phyloP scores from a whole-genome alignment of 2,888 invertebrate species.

The Callyntrura sp. region DNA sequence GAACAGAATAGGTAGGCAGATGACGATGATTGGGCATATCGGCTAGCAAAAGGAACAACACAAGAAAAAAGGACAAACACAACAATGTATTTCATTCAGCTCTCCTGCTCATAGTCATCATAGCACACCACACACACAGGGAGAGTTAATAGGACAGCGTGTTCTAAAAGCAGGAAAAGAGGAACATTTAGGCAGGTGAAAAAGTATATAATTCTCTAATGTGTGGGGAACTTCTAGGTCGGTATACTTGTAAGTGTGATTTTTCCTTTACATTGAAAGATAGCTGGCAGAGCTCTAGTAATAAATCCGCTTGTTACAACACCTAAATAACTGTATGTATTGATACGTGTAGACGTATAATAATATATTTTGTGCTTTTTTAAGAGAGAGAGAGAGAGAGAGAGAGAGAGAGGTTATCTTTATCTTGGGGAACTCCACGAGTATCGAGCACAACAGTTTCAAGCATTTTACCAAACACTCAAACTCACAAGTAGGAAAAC shows the following conservation, averaged over 20 bases:
- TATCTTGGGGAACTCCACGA: conserved; percentile 75
- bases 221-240: conserved; percentile 16
- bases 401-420: conserved; percentile 64
- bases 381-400: conserved; percentile 38
- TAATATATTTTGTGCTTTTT: not conserved
- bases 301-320: not conserved
- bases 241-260: not conserved
- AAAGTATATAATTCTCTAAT: not conserved
- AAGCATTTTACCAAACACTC: not conserved
- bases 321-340: not conserved
- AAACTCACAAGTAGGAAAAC: not conserved
- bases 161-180: conserved; percentile 9
- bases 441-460: conserved; percentile 52
- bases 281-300: not conserved
- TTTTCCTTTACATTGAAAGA: not conserved
- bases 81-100: not conserved
- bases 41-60: not conserved
- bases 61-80: not conserved
- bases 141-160: not conserved
- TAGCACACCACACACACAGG: not conserved
- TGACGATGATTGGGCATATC: not conserved
- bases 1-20: not conserved
- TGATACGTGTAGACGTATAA: not conserved
- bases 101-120: no score
- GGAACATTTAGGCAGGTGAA: not conserved